Evolutionary conservation across 2,113 vertebrate genomes (phyloP), one percentile per base, ranked within the genome.

Genomic region (Montifringilla adamsi): DNA sequence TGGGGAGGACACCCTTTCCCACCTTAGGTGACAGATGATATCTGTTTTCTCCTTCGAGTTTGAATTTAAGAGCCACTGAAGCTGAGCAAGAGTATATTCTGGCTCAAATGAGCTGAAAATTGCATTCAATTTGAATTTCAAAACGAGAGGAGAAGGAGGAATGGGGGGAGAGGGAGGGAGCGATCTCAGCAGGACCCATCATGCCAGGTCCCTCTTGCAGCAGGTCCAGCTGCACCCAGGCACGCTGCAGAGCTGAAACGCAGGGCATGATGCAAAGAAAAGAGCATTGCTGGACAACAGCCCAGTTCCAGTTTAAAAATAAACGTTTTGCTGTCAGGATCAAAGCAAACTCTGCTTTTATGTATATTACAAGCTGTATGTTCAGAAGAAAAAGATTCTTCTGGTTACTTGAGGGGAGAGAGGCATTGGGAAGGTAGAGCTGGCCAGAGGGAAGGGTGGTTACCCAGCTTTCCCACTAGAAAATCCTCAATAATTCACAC

Each of bases 61-160:
- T 97, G 98, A 98, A 98, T 98, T 98, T 98, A 98, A 98, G 98
- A 98, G 97, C 97, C 98, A 98, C 97, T 98, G 98, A 98, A 98
- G 98, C 98, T 98, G 97, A 96, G 97, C 98, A 97, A 98, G 96
- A 98, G 98, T 98, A 98, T 98, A 98, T 98, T 98, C 98, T 98
- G 97, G 97, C 98, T 98, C 98, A 98, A 98, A 98, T 98, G 98
- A 98, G 98, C 98, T 98, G 98, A 98, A 98, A 98, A 98, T 98
- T 98, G 98, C 97, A 98, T 98, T 98, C 98, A 98, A 98, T 98
- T 98, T 98, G 98, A 98, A 98, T 98, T 98, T 98, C 98, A 98
- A 98, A 98, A 98, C 95, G 94, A 90, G 90, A 96, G 84, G 94
- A 95, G 89, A 95, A 86, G 70, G 66, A 89, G 63, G 72, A 53